Percentiles rank a stretch among this genome's conserved stretches.
phyloP scores from a whole-genome alignment of 2,888 invertebrate genomes.

The Ophraella communa region DNA sequence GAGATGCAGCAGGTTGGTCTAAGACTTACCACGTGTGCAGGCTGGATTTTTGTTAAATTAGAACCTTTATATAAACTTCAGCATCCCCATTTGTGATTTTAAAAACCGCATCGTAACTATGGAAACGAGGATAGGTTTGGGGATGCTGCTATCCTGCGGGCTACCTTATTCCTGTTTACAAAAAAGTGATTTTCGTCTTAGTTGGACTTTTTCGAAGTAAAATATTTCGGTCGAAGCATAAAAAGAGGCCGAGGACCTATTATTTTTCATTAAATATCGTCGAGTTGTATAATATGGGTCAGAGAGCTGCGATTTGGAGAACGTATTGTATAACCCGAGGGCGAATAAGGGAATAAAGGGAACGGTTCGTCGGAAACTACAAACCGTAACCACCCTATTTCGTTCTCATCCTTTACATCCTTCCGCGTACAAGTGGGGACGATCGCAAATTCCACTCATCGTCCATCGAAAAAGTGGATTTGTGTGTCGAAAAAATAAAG shows the following conservation, averaged over 20 bases:
- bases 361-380: slow-evolving; percentile 14
- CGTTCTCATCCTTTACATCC: slow-evolving; percentile 6
- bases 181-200: not conserved
- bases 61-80: no score
- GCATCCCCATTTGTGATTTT: no score
- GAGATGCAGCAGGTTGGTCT: no score
- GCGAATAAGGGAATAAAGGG: slow-evolving; percentile 20
- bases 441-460: not conserved
- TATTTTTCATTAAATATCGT: slow-evolving; percentile 6
- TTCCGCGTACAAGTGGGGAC: not conserved
- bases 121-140: no score
- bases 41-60: no score
- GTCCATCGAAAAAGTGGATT: not conserved
- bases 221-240: no score
- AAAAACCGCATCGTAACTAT: no score
- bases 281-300: slow-evolving; percentile 21
- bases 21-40: no score
- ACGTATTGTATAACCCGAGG: slow-evolving; percentile 21
- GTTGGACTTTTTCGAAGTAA: not conserved
- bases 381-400: slow-evolving; percentile 15
- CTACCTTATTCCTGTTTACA: no score
- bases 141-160: no score
- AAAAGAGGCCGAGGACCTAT: not conserved
- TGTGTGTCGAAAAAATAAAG: no score
- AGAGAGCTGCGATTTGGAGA: slow-evolving; percentile 18